Percentiles rank a stretch among this genome's conserved stretches.
Evolutionary conservation across 2,113 vertebrate genomes (phyloP).

Genomic region (Datnioides undecimradiatus): DNA sequence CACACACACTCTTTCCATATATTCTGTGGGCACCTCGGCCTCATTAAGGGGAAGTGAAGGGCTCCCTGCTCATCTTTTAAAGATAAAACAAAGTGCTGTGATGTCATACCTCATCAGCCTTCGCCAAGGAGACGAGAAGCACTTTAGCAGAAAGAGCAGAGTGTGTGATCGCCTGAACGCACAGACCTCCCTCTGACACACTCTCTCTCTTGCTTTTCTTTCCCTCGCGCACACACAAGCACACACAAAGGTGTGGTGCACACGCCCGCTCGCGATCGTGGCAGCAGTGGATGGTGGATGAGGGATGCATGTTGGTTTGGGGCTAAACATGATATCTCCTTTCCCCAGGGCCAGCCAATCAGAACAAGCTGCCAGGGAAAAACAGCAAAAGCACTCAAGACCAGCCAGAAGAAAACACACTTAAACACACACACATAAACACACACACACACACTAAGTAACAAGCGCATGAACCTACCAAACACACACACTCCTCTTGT

Average conservation of each 20-base stretch:
- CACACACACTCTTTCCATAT: slow-evolving; percentile 54
- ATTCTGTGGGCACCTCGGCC: slow-evolving; percentile 74
- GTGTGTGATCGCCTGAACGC: slow-evolving; percentile 80
- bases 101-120: slow-evolving; percentile 85
- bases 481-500: slow-evolving; percentile 53
- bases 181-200: slow-evolving; percentile 80
- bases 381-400: slow-evolving; percentile 83
- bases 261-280: slow-evolving; percentile 36
- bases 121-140: slow-evolving; percentile 76
- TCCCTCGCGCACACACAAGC: slow-evolving; percentile 27
- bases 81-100: slow-evolving; percentile 87
- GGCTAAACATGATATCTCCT: slow-evolving; percentile 85
- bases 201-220: slow-evolving; percentile 51
- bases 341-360: slow-evolving; percentile 83
- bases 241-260: slow-evolving; percentile 20
- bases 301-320: slow-evolving; percentile 85
- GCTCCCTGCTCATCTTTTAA: slow-evolving; percentile 85
- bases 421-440: slow-evolving; percentile 32
- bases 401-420: slow-evolving; percentile 72
- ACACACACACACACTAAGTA: slow-evolving; percentile 42
- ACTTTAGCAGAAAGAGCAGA: slow-evolving; percentile 81
- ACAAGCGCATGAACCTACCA: slow-evolving; percentile 18
- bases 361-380: slow-evolving; percentile 82
- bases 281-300: slow-evolving; percentile 72
- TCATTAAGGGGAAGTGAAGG: slow-evolving; percentile 80